Evolutionary conservation across 2,888 invertebrate genomes (phyloP).

Genomic region (Gortyna flavago): DNA sequence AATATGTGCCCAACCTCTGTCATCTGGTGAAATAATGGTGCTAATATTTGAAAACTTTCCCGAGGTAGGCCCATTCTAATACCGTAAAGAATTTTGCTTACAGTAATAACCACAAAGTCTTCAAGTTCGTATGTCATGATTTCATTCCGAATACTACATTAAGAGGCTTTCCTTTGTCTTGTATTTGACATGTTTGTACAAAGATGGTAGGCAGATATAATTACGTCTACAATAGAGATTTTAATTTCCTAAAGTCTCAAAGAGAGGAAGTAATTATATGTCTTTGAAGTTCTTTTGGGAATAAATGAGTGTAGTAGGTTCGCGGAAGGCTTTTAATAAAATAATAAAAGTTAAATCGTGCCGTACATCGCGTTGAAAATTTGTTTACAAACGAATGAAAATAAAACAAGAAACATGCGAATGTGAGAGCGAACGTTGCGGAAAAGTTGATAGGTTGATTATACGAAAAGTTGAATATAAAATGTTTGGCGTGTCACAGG

Average conservation of each 20-base stretch:
- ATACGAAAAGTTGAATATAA: constrained; percentile 71
- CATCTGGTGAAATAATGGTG: constrained; percentile 89
- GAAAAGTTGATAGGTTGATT: constrained; percentile 67
- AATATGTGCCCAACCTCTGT: constrained; percentile 90
- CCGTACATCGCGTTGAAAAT: constrained; percentile 32
- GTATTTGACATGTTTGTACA: constrained; percentile 33
- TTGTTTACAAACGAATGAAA: constrained; percentile 45
- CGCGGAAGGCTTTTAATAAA: constrained; percentile 39
- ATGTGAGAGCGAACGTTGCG: constrained; percentile 38
- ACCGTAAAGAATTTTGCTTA: constrained; percentile 86
- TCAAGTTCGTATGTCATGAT: constrained; percentile 77
- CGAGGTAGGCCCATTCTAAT: constrained; percentile 82
- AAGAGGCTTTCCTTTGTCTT: constrained; percentile 45
- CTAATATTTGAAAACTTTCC: constrained; percentile 89
- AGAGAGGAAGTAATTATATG: constrained; percentile 53
- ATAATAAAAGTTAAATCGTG: constrained; percentile 29
- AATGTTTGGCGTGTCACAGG: constrained; percentile 71
- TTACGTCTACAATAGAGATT: constrained; percentile 45
- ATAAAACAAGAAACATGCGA: constrained; percentile 48
- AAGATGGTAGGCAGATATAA: constrained; percentile 36
- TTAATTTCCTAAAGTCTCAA: constrained; percentile 45
- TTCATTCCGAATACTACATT: constrained; percentile 67
- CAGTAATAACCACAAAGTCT: constrained; percentile 80
- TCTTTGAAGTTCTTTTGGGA: constrained; percentile 53
- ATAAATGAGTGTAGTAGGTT: constrained; percentile 38